These are phyloP conservation scores for Phyllostomus hastatus DNA, from an alignment of 2,113 vertebrate genomes.

Conservation along the genomic window DNA sequence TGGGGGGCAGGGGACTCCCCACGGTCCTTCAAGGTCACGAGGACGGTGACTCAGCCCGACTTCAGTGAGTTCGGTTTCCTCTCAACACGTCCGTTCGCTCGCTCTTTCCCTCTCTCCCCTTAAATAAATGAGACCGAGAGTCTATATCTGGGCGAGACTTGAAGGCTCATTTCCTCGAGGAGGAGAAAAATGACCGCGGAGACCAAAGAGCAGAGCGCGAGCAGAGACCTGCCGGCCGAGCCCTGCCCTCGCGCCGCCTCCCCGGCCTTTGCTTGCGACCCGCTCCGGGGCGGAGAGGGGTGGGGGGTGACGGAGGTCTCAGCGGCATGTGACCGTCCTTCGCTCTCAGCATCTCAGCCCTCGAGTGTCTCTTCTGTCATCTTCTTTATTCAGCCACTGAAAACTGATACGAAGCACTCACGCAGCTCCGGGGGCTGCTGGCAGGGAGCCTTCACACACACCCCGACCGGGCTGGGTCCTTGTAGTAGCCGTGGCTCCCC, in stretches of 20 bases:
- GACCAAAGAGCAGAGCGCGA: background rate
- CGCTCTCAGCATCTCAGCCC: too few relatives aligned
- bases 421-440: background rate
- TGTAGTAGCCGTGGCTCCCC: accelerated
- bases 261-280: background rate
- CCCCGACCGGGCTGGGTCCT: background rate
- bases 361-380: too few relatives aligned
- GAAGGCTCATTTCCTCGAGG: slow-evolving; percentile 45
- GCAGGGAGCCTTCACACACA: background rate
- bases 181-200: background rate
- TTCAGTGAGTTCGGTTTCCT: background rate
- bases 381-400: too few relatives aligned
- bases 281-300: background rate
- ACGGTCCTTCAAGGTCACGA: background rate
- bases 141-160: slow-evolving; percentile 6
- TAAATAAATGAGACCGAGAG: slow-evolving; percentile 52
- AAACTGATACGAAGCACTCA: accelerated
- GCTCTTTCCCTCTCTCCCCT: background rate
- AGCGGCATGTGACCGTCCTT: background rate
- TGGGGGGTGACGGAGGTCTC: background rate
- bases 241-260: accelerated
- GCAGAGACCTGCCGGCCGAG: background rate
- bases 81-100: background rate
- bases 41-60: background rate
- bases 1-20: background rate